Base-by-base conservation (phyloP, 2,797 vertebrate species). In the Aphelocoma californica region DNA sequence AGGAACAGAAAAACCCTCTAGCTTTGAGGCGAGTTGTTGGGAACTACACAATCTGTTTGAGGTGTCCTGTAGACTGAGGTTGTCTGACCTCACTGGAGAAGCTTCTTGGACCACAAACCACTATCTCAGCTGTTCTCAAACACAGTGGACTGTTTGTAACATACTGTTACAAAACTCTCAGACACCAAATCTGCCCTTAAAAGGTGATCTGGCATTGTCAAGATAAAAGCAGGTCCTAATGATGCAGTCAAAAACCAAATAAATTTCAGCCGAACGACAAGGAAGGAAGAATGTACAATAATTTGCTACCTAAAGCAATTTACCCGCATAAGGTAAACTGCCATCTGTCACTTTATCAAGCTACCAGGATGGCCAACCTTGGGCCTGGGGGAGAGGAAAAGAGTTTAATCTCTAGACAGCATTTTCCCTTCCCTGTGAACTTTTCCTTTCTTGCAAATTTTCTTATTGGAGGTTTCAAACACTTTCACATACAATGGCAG, bases 21-120 rank as follows among this genome's bases (percentile, higher is more conserved):
- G 56, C 44, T 78, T 42, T 3, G 1, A 78, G 58, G 34, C 0
- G 0, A 64, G 24, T 24, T 48, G 23, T 6, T 66, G 23, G 25
- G 73, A 77, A 38, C 42, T 28, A 36, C 21, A 38, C 9, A 16
- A 26, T 58, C 28, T 45, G 8, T 67, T 6, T 24, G 32, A 86
- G 54, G 38, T 3, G 0, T 9, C 2, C 14, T 18, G 60, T 5
- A 71, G 65, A n/a, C 45, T 73, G 56, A 80, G 19, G 51, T 19
- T 18, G 3, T n/a, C 51, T 51, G 36, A 74, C 50, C 66, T 89
- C 70, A 67, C 12, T 28, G 18, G 36, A 47, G 57, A 58, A 65
- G 36, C 14, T 48, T 65, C 26, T 28, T 36, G 34, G 14, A 71
- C 12, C 29, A 64, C 20, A 78, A 18, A 31, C 31, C 0, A 0